Base-by-base conservation (phyloP, 2,797 vertebrate genomes). In the Anomalospiza imberbis region DNA sequence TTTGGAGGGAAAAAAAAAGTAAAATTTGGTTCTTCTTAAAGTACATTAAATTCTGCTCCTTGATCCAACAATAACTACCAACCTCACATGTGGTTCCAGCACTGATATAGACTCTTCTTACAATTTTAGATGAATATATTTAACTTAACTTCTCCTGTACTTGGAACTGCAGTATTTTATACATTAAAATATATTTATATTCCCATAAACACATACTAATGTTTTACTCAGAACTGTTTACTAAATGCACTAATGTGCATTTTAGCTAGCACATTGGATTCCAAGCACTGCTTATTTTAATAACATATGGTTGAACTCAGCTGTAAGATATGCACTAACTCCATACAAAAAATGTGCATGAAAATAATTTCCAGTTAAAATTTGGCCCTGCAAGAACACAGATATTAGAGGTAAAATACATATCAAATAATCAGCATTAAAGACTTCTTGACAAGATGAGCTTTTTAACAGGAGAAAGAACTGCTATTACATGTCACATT, bases 1-100 rank as follows among this genome's bases (percentile, higher is more conserved):
- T 48, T 44, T 28, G 10, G 13, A 7, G 0, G 1, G 10, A 5
- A 22, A 25, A 63, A n/a, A 44, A 31, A 62, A 10, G 12, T 3
- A 2, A 61, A 58, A 73, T 38, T 7, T 32, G 5, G 3, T 48
- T 61, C 9, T 74, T 62, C 34, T 50, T 42, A 45, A 75, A 80
- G 11, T 34, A 75, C 0, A 1, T 36, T 29, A 54, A 89, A 68
- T 61, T 50, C 38, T 50, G 48, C 14, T 68, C 8, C 38, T 60
- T 29, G 32, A 75, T 36, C 26, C 34, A 71, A 47, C 28, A 63
- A 36, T 25, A 88, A 86, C 34, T 68, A 31, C 53, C 44, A 84
- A 24, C 9, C 17, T 57, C 60, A 71, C 17, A 61, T 63, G 20
- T 26, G 20, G 20, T 48, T 83, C 86, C 38, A 89, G 76, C 20